Evolutionary conservation across 2,113 vertebrate genomes (phyloP), one percentile per base, ranked within the genome.

Genomic region (Sceloporus tristichus): DNA sequence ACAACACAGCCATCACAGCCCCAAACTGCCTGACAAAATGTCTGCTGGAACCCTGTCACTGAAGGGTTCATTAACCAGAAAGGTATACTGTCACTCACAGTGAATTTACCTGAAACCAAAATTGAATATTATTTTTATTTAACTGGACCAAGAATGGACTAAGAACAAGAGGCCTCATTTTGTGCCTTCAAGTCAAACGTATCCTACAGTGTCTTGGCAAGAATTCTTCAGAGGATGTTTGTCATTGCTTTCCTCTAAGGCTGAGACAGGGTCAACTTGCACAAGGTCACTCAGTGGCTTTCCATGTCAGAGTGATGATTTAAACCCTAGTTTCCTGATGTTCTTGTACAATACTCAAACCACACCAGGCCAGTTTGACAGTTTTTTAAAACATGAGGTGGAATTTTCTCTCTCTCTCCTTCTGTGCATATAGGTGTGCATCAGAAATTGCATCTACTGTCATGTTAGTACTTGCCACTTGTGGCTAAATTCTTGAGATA

Each of bases 401-500:
- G 48, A 5, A 48, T 4, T 48, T 48, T 48, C 4, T 48, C 48
- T 48, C 48, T 48, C 48, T 48, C 42, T 48, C 42, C 42, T 48
- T 79, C 16, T 53, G 84, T n/a, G 16, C n/a, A 25, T 13, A 6
- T 34, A 54, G 8, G 29, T 70, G 29, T 13, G 40, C 10, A 5
- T 38, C 19, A 2, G 40, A 29, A 79, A 56, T 56, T 86, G 29
- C n/a, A 56, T 81, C 62, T 62, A 81, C 23, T 74, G 23, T 16
- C 25, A 29, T 34, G n/a, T 23, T 25, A 87, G 88, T 23, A 88
- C 95, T 96, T 97, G 98, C 98, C 97, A 88, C 95, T 97, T 79
- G 93, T 88, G 91, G 96, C 96, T 85, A 98, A 94, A 86, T 95
- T 97, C 86, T 95, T 93, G 74, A 98, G 95, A 91, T 97, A 98